Evolutionary conservation across 2,888 invertebrate species (phyloP).

Genomic region (Agrilus mali): DNA sequence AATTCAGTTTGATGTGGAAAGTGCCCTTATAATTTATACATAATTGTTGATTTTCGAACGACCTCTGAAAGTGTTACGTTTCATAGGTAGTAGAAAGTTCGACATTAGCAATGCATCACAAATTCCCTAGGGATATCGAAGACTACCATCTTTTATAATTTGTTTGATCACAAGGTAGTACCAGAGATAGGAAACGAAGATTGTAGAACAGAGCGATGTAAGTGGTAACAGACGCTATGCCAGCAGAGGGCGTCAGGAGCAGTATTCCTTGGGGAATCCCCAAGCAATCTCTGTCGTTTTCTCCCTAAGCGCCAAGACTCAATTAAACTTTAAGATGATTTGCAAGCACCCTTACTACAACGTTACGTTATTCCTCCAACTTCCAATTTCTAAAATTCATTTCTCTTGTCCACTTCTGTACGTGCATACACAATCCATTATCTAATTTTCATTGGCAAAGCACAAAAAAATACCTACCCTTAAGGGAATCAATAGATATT

Average conservation of each 20-base stretch:
- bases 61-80: too few species aligned
- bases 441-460: too few species aligned
- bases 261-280: slow-evolving; percentile 34
- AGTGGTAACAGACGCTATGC: slow-evolving; percentile 27
- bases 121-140: slow-evolving; percentile 12
- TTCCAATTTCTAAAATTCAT: background rate
- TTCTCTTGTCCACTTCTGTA: background rate
- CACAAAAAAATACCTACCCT: too few species aligned
- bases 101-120: slow-evolving; percentile 17
- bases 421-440: too few species aligned
- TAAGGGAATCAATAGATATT: too few species aligned
- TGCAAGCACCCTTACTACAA: slow-evolving; percentile 33
- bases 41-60: too few species aligned
- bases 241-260: slow-evolving; percentile 28
- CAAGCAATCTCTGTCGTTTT: slow-evolving; percentile 35
- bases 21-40: too few species aligned
- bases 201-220: slow-evolving; percentile 19
- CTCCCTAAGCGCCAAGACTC: slow-evolving; percentile 46
- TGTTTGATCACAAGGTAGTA: slow-evolving; percentile 29
- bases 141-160: slow-evolving; percentile 33
- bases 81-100: background rate
- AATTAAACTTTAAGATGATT: slow-evolving; percentile 62
- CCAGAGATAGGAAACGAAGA: slow-evolving; percentile 20
- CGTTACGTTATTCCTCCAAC: slow-evolving; percentile 6
- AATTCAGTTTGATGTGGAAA: too few species aligned